Evolutionary conservation across 2,888 invertebrate species (phyloP), one percentile per base, ranked within the genome.

Genomic region (Sylvicola cinctus): DNA sequence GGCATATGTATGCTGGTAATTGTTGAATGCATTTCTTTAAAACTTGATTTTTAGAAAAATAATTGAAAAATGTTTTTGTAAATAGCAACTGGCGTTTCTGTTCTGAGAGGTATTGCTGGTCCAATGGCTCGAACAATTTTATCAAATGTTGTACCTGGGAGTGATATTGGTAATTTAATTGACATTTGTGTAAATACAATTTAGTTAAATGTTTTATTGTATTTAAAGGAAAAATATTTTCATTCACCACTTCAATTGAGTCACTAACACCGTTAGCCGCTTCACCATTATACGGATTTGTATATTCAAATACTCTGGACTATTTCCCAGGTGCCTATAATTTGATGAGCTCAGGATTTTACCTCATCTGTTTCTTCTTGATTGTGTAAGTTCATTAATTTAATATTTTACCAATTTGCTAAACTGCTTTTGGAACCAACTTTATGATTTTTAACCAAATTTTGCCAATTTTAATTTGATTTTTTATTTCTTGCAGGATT

Each of bases 211-310:
- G n/a, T n/a, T n/a, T n/a, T n/a, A n/a, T n/a, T 20, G 20, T 20
- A 17, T 6, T 41, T 44, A 1, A 35, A 55, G 73, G 73, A 3
- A 74, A 74, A 55, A 65, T 76, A 16, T 78, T 76, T 48, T 68
- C 78, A 0, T 54, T 78, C 34, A 66, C 72, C 46, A 66, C 72
- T 20, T 65, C 70, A 3, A 46, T 74, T 16, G 78, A 78, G 54
- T 68, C 73, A 12, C 43, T 68, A 29, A 61, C 67, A 15, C 72
- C 72, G 2, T 55, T 78, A 33, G 44, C 68, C 3, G 62, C 73
- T 1, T 63, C 72, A 2, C 62, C 74, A 2, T 41, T 76, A 1
- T 80, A 71, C 50, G 71, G 69, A 17, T 49, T 65, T 1, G 50
- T 79, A 14, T 81, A 79, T 45, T 62, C 64, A 32, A 45, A 47